These are phyloP conservation scores for Procavia capensis DNA, from an alignment of 2,113 vertebrate species.

Conservation along the genomic window DNA sequence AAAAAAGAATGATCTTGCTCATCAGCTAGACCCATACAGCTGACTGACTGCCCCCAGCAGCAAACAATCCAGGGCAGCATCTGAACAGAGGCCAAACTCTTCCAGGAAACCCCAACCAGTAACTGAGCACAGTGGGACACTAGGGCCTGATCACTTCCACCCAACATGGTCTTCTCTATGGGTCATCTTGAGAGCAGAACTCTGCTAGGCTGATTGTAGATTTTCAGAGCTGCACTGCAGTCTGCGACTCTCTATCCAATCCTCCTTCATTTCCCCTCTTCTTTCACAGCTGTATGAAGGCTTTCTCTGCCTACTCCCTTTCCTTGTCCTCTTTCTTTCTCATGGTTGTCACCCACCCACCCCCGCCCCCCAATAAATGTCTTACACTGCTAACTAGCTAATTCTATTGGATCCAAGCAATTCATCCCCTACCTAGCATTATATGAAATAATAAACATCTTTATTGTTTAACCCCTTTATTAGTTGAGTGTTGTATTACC, in stretches of 20 bases:
- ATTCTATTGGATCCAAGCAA: background rate
- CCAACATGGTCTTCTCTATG: background rate
- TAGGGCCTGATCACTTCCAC: background rate
- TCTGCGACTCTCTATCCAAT: background rate
- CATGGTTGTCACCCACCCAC: too few species aligned
- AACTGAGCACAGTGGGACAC: background rate
- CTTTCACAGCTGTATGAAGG: background rate
- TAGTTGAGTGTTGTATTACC: background rate
- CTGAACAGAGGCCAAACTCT: background rate
- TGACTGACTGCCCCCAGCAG: background rate
- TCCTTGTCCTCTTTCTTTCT: background rate
- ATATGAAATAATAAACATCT: background rate
- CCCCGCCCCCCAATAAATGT: conserved; percentile 1
- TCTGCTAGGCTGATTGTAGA: background rate
- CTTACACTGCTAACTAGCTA: background rate
- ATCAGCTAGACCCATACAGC: background rate
- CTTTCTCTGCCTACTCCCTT: background rate
- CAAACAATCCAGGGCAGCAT: background rate
- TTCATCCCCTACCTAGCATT: background rate
- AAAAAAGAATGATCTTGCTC: background rate
- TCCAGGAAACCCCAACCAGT: background rate
- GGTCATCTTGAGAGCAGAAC: background rate
- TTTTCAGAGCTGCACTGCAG: background rate
- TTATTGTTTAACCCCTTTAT: background rate
- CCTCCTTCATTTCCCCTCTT: background rate